Conservation (phyloP, 2,113 vertebrate species). For the Sylvietta virens region DNA sequence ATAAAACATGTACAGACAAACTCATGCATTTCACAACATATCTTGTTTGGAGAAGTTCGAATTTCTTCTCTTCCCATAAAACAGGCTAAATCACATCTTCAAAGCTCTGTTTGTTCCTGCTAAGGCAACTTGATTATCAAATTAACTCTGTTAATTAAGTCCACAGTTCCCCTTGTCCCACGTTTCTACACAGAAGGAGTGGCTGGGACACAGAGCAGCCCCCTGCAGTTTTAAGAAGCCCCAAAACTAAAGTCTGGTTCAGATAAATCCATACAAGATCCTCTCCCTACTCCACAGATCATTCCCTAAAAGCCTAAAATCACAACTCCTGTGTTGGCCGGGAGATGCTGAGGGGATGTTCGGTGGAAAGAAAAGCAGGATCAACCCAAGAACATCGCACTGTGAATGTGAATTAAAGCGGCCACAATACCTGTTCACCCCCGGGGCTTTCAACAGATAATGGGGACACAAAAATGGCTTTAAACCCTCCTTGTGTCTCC, state of each 20-base stretch:
- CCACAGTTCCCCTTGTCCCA: no score
- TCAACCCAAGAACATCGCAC: not conserved
- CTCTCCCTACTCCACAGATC: not conserved
- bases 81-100: no score
- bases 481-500: not conserved
- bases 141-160: no score
- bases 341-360: not conserved
- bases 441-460: not conserved
- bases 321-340: not conserved
- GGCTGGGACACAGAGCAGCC: not conserved
- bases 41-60: no score
- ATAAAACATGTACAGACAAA: no score
- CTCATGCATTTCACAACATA: no score
- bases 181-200: no score
- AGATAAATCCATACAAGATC: not conserved
- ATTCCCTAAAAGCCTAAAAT: not conserved
- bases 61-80: no score
- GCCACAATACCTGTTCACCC: not conserved
- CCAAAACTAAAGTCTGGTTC: not conserved
- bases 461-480: not conserved
- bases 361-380: not conserved
- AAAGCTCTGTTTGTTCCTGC: no score
- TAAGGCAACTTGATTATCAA: no score
- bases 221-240: not conserved
- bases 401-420: not conserved